These are phyloP conservation scores for Polypedilum vanderplanki DNA, from an alignment of 1,140 invertebrate genomes.

Conservation along the genomic window DNA sequence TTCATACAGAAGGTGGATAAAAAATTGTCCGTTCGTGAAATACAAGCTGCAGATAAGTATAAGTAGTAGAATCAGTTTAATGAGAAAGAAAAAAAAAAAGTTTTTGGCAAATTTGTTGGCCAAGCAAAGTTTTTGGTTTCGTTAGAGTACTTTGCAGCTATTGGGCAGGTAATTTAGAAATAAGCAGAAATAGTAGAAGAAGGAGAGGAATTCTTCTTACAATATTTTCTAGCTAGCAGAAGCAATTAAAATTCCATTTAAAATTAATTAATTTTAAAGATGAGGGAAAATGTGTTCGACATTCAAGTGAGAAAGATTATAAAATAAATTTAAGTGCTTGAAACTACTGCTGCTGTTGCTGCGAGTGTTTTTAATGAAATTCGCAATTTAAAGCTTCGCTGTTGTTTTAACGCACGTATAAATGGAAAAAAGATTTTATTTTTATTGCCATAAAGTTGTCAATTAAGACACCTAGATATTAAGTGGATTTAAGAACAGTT, in stretches of 20 bases:
- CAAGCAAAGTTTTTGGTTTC: too few species aligned
- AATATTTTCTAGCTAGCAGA: background rate
- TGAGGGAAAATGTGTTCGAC: slow-evolving; percentile 16
- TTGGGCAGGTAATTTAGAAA: slow-evolving; percentile 18
- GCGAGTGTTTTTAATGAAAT: background rate
- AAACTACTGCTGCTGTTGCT: background rate
- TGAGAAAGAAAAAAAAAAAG: background rate
- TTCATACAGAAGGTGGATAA: background rate
- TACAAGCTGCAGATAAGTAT: background rate
- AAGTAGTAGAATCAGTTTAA: background rate
- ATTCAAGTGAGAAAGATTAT: background rate
- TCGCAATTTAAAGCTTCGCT: background rate
- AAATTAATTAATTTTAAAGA: slow-evolving; percentile 8
- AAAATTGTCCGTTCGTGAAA: background rate
- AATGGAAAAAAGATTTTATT: background rate
- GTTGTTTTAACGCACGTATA: background rate
- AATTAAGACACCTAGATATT: slow-evolving; percentile 12
- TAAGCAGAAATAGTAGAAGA: background rate
- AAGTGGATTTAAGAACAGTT: background rate
- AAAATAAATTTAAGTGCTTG: slow-evolving; percentile 6
- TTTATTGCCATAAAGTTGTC: slow-evolving; percentile 6
- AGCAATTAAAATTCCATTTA: slow-evolving; percentile 19
- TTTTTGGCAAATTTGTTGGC: background rate
- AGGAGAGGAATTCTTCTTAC: too few species aligned
- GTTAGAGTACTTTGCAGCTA: background rate